Evolutionary conservation across 2,888 invertebrate genomes (phyloP), one percentile per base, ranked within the genome.

Genomic region (Drosophila leonis): DNA sequence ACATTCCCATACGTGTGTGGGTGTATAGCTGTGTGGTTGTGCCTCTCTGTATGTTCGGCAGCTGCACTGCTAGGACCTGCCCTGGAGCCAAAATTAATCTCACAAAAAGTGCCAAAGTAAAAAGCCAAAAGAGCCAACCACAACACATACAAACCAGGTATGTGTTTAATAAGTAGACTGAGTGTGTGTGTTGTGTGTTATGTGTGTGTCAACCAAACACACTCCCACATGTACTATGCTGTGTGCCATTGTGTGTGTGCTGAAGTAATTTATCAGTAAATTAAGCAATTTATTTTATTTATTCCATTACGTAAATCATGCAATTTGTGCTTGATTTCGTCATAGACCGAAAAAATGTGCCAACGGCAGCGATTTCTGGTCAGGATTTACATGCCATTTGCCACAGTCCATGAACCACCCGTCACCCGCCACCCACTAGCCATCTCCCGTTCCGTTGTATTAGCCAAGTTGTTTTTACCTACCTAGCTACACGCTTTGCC

Each of bases 201-300:
- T 31, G 62, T 65, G 9, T 46, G 29, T 60, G 75, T 64, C 65
- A 65, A 65, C 63, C 46, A 46, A 56, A 35, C 57, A 61, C 41
- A 24, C 62, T 33, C n/a, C 15, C 31, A 20, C 35, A n/a, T 24
- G 15, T 44, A 10, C 13, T 9, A 29, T 46, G 12, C 35, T 67
- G 39, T 63, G 66, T 44, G 64, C 31, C 9, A n/a, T 5, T 68
- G 67, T 64, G 49, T 52, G 61, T 77, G 65, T 74, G 69, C 72
- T 59, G 78, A 78, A 81, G 85, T 83, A 91, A 91, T 91, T 91
- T 91, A 90, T 92, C 90, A 91, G 91, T 90, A 92, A 91, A 92
- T 91, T 91, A 91, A 91, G 91, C 91, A 91, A 91, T 91, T 91
- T 91, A 91, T 92, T 90, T 91, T 88, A 89, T 90, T 91, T 92